Evolutionary conservation across 2,113 vertebrate species (phyloP), one percentile per base, ranked within the genome.

Genomic region (Pontoporia blainvillei): DNA sequence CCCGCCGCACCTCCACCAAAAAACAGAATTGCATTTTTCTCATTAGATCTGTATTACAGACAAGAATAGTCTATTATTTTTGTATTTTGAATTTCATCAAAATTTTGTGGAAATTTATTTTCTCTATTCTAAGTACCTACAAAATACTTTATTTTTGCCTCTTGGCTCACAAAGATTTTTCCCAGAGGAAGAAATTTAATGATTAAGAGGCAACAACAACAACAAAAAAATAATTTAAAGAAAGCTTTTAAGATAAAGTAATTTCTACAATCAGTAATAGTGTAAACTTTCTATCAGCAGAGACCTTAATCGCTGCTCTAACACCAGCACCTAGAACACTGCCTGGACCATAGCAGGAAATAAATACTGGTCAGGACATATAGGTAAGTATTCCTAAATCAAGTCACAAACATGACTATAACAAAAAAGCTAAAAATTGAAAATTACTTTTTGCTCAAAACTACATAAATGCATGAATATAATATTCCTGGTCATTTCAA

Each of bases 41-140:
- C 71, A 71, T 29, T 90, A 86, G 29, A 90, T 73, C 8, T 78
- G 0, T 78, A 75, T 73, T 54, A 93, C 13, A 92, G 85, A 94
- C 94, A 90, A 84, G 54, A 14, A 75, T 89, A 46, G 6, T 69
- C 46, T 66, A 89, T 29, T n/a, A 85, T 95, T 93, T 86, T 91
- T 78, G 59, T 59, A 94, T 95, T 94, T 76, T 86, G 61, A 96
- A 91, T 88, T 94, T 72, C 44, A 95, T 90, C 59, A 96, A 39
- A 62, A 81, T 75, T 92, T 84, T 75, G 25, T 86, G 18, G 39
- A 52, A 87, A 94, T 64, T 44, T 92, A 6, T 90, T 91, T 86
- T 79, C 62, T 75, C 29, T 75, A 17, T 49, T 81, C 27, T 57
- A 79, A 86, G 21, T 81, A 94, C 12, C 49, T 73, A 87, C 10